A percentile compares a stretch with the other conserved stretches of the same genome.
These are phyloP conservation scores for Oreochromis tanganicae DNA, from an alignment of 2,113 vertebrate species.

Conservation along the genomic window DNA sequence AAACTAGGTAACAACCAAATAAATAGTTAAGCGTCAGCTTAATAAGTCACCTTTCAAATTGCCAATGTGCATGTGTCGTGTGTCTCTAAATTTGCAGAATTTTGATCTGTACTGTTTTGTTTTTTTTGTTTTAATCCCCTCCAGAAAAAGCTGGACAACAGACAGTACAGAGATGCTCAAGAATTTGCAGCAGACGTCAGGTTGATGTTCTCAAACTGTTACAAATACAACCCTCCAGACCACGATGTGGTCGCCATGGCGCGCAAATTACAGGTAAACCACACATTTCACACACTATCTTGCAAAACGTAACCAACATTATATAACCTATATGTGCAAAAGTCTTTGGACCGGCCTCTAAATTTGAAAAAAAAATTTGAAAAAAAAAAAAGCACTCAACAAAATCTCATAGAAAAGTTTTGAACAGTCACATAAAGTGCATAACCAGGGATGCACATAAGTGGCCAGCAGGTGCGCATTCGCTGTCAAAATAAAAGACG, in stretches of 20 bases:
- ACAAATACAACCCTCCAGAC: conserved; percentile 93
- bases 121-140: not conserved
- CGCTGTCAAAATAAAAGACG: no score
- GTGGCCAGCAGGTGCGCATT: no score
- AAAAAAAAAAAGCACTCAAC: not conserved
- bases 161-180: conserved; percentile 86
- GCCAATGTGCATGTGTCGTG: not conserved
- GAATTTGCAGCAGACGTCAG: conserved; percentile 89
- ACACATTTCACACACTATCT: not conserved
- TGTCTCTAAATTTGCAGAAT: not conserved
- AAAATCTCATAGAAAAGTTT: not conserved
- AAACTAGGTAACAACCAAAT: not conserved
- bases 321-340: not conserved
- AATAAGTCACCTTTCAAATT: not conserved
- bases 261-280: conserved; percentile 83
- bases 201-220: conserved; percentile 97
- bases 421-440: not conserved
- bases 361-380: not conserved
- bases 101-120: not conserved
- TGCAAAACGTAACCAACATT: not conserved
- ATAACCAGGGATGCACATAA: no score
- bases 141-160: conserved; percentile 84
- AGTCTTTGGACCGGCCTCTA: not conserved
- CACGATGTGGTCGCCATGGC: conserved; percentile 93
- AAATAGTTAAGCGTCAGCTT: not conserved